A percentile compares a stretch with the other conserved stretches of the same genome.
Conservation (phyloP, 2,797 vertebrate species). For the Paedocypris micromegethes region DNA sequence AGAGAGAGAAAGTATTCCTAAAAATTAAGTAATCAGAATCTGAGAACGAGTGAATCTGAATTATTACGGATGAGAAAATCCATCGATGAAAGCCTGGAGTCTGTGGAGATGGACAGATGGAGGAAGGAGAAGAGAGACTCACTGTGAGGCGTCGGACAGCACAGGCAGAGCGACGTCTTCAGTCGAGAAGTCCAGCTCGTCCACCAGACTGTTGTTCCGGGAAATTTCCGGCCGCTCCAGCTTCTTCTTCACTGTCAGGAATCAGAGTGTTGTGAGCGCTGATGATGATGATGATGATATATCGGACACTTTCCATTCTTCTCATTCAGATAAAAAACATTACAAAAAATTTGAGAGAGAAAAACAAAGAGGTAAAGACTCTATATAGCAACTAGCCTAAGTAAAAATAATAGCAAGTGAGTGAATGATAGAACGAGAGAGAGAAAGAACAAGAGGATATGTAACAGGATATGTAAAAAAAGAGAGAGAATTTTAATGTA, state of each 20-base stretch:
- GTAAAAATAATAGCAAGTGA: too few relatives aligned
- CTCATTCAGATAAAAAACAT: too few relatives aligned
- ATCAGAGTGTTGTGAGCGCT: neutral
- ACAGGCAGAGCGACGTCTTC: constrained; percentile 72
- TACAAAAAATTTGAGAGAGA: too few relatives aligned
- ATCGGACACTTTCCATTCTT: too few relatives aligned
- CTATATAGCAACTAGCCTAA: too few relatives aligned
- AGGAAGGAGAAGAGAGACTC: constrained; percentile 55
- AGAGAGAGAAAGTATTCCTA: too few relatives aligned
- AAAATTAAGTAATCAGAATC: neutral
- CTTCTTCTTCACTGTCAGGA: constrained; percentile 58
- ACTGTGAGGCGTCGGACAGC: constrained; percentile 69
- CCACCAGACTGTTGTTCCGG: constrained; percentile 72
- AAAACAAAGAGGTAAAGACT: too few relatives aligned
- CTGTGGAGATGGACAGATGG: constrained; percentile 39
- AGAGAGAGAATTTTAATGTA: too few relatives aligned
- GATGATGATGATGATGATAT: too few relatives aligned
- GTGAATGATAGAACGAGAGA: too few relatives aligned
- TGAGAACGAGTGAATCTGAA: neutral
- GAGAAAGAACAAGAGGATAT: too few relatives aligned
- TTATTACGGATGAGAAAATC: neutral
- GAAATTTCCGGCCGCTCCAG: constrained; percentile 64
- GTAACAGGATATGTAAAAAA: too few relatives aligned
- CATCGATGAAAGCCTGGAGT: constrained; percentile 34
- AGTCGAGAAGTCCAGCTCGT: constrained; percentile 71